Evolutionary conservation across 2,113 vertebrate species (phyloP).

Genomic region (Paratilapia polleni): DNA sequence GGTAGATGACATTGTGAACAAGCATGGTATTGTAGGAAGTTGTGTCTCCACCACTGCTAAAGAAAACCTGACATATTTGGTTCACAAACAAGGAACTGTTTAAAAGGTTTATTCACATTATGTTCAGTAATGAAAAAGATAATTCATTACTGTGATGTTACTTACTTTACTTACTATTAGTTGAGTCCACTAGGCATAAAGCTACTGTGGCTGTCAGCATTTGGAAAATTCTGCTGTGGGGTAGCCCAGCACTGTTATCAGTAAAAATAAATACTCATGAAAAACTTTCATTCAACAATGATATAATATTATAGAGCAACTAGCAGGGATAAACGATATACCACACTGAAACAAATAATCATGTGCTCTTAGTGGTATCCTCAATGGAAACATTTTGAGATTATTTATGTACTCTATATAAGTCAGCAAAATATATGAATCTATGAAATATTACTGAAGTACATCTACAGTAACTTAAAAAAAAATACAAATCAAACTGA

Average conservation of each 20-base stretch:
- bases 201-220: neutral
- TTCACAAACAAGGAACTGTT: neutral
- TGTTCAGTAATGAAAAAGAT: neutral
- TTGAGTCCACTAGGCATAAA: neutral
- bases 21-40: neutral
- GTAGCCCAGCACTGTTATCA: neutral
- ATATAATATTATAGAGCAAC: neutral
- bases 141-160: neutral
- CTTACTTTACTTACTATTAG: neutral
- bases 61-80: neutral
- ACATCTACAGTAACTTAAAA: neutral
- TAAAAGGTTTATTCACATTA: neutral
- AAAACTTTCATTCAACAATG: neutral
- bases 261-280: neutral
- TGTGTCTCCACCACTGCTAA: neutral
- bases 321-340: no score
- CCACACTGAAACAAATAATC: no score
- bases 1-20: neutral
- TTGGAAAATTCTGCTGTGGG: neutral
- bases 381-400: neutral
- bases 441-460: neutral
- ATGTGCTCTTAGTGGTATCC: no score
- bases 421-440: no score
- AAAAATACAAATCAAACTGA: neutral
- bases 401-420: no score